These are phyloP conservation scores for Dermatemys mawii DNA, from an alignment of 2,113 vertebrate genomes.

Conservation along the genomic window DNA sequence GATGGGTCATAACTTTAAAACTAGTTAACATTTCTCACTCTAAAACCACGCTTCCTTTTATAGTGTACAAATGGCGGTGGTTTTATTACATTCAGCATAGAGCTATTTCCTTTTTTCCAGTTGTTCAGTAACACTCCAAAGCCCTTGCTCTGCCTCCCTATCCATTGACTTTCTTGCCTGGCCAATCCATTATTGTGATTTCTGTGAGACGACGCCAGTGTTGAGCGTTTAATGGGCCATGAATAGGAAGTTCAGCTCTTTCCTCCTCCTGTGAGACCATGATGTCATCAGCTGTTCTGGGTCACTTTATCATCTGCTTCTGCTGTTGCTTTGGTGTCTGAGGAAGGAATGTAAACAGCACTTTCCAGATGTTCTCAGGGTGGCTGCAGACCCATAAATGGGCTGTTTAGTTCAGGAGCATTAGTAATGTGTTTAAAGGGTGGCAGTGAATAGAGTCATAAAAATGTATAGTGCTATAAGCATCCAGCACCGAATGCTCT, in stretches of 20 bases:
- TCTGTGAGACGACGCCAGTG: constrained; percentile 40
- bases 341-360: constrained; percentile 71
- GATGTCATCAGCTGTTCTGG: constrained; percentile 69
- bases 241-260: constrained; percentile 62
- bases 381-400: constrained; percentile 69
- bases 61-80: constrained; percentile 50
- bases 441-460: background rate
- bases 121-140: constrained; percentile 47
- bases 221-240: constrained; percentile 49
- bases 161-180: constrained; percentile 53
- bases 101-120: constrained; percentile 64
- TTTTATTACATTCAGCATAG: constrained; percentile 47
- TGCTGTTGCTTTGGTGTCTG: constrained; percentile 42
- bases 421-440: background rate
- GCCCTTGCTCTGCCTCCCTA: background rate
- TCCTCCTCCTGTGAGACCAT: constrained; percentile 68
- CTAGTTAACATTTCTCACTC: constrained; percentile 40
- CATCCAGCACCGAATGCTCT: background rate
- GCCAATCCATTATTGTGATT: constrained; percentile 65
- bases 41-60: constrained; percentile 70
- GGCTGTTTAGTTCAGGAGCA: constrained; percentile 40
- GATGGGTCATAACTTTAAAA: constrained; percentile 35
- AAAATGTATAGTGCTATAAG: background rate
- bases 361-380: constrained; percentile 74
- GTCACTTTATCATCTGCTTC: constrained; percentile 54